A percentile compares a stretch with the other conserved stretches of the same genome.
Conservation (phyloP, 2,888 invertebrate species). For the Acronicta psi region DNA sequence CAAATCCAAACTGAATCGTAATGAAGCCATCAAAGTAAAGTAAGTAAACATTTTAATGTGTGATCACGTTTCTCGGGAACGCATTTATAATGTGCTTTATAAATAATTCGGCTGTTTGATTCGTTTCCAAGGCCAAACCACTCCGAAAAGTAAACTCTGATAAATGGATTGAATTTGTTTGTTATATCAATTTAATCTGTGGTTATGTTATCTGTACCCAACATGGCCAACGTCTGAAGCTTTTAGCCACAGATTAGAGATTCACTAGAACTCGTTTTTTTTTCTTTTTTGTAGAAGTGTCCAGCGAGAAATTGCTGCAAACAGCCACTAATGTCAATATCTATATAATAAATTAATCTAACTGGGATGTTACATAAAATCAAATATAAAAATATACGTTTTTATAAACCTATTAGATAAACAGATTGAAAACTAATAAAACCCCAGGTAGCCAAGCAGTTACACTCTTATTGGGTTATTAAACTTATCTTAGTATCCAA, state of each 20-base stretch:
- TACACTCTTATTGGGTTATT: background rate
- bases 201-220: slow-evolving; percentile 31
- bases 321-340: background rate
- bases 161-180: slow-evolving; percentile 73
- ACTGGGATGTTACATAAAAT: too few relatives aligned
- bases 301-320: too few relatives aligned
- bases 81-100: slow-evolving; percentile 30
- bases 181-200: slow-evolving; percentile 10
- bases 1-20: background rate
- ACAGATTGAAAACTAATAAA: slow-evolving; percentile 3
- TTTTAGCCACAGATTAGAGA: slow-evolving; percentile 56
- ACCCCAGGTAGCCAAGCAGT: background rate
- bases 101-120: slow-evolving; percentile 47
- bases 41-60: background rate
- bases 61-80: slow-evolving; percentile 12
- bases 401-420: too few relatives aligned
- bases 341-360: too few relatives aligned
- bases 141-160: slow-evolving; percentile 73
- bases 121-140: slow-evolving; percentile 69
- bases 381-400: too few relatives aligned
- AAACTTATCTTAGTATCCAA: slow-evolving; percentile 16
- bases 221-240: slow-evolving; percentile 60
- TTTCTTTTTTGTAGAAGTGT: too few relatives aligned
- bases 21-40: background rate
- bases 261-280: slow-evolving; percentile 31